Percentiles rank a stretch among this genome's conserved stretches.
Conservation (phyloP, 2,888 invertebrate species). For the Laothoe populi region DNA sequence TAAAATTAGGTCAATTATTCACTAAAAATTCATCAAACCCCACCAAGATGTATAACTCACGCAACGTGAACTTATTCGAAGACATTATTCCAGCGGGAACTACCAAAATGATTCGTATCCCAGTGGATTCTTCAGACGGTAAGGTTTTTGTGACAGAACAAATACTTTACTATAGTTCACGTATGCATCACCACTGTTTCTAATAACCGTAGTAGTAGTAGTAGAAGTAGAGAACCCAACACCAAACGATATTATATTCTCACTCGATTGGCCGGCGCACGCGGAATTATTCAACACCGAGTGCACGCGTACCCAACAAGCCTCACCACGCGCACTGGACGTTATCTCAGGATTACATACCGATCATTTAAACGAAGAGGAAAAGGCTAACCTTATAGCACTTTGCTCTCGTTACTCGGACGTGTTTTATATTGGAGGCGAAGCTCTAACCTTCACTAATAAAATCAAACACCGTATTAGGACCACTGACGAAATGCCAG, state of each 20-base stretch:
- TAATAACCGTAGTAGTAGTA: constrained; percentile 41
- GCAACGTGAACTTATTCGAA: constrained; percentile 41
- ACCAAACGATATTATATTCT: constrained; percentile 38
- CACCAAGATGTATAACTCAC: constrained; percentile 37
- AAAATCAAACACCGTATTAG: constrained; percentile 31
- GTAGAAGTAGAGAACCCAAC: constrained; percentile 40
- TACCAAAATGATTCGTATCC: constrained; percentile 38
- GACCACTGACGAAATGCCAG: constrained; percentile 30
- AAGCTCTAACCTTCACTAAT: constrained; percentile 33
- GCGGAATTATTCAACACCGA: constrained; percentile 38
- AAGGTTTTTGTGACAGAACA: constrained; percentile 37
- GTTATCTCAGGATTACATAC: constrained; percentile 43
- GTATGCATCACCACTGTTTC: constrained; percentile 40
- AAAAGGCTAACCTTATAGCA: constrained; percentile 38
- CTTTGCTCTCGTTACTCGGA: constrained; percentile 38
- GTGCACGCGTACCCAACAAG: constrained; percentile 32
- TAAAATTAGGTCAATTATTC: constrained; percentile 33
- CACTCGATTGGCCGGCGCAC: constrained; percentile 35
- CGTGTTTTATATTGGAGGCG: constrained; percentile 37
- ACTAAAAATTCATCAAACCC: constrained; percentile 33
- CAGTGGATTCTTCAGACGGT: constrained; percentile 36
- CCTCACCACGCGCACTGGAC: constrained; percentile 31
- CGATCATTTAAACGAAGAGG: constrained; percentile 45
- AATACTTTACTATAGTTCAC: constrained; percentile 34
- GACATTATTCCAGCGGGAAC: constrained; percentile 39